Evolutionary conservation across 1,140 invertebrate species (phyloP).

Genomic region (Pinna nobilis): DNA sequence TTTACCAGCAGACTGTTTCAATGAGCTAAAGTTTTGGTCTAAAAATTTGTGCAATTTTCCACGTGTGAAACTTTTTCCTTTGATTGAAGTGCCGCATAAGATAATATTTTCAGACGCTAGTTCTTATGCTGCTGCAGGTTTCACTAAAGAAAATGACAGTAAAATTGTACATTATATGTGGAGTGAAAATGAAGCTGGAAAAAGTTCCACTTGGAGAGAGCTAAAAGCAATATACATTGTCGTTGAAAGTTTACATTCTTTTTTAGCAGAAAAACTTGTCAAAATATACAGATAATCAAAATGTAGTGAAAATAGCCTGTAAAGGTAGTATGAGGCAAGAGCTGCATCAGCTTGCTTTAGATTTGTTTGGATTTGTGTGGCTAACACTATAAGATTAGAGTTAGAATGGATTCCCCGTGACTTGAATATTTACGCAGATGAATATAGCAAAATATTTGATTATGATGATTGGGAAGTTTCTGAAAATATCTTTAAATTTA

Average conservation of each 20-base stretch:
- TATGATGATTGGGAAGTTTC: conserved; percentile 35
- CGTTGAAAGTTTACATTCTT: neutral
- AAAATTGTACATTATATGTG: conserved; percentile 33
- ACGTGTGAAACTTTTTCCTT: neutral
- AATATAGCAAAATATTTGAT: conserved; percentile 28
- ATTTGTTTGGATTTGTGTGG: conserved; percentile 3
- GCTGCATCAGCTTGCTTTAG: conserved; percentile 20
- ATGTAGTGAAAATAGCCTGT: conserved; percentile 26
- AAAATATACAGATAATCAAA: conserved; percentile 40
- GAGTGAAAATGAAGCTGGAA: neutral
- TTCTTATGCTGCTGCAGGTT: conserved; percentile 9
- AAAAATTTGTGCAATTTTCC: conserved; percentile 10
- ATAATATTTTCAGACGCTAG: conserved; percentile 29
- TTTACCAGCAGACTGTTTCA: neutral
- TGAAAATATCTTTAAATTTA: conserved; percentile 8
- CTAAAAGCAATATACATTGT: conserved; percentile 15
- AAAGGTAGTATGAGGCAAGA: conserved; percentile 22
- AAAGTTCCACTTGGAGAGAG: conserved; percentile 31
- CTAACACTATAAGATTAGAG: conserved; percentile 5
- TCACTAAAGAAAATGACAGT: neutral
- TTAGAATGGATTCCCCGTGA: conserved; percentile 28
- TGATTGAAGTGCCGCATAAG: conserved; percentile 1
- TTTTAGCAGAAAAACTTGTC: conserved; percentile 7
- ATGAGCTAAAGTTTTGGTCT: conserved; percentile 25
- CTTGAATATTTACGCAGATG: conserved; percentile 19